Percentiles rank a stretch among this genome's conserved stretches.
phyloP scores from a whole-genome alignment of 2,113 vertebrate species.

The Poecile atricapillus region DNA sequence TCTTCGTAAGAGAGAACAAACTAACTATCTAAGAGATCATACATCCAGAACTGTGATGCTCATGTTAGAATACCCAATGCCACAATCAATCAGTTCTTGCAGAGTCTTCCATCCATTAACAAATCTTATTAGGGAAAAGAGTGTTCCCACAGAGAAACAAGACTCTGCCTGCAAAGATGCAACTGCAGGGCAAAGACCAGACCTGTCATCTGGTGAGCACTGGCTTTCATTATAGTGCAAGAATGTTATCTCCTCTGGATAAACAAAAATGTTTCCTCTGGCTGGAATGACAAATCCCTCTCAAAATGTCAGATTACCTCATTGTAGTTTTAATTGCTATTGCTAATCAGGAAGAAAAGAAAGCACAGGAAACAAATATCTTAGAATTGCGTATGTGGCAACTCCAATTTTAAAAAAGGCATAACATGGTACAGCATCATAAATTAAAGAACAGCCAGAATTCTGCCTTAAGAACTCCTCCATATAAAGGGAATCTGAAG shows the following conservation, averaged over 20 bases:
- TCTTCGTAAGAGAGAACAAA: background rate
- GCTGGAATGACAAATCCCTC: background rate
- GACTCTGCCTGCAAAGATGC: background rate
- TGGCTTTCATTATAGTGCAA: background rate
- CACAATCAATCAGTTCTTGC: background rate
- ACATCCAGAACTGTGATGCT: background rate
- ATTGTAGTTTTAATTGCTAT: slow-evolving; percentile 30
- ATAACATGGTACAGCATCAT: background rate
- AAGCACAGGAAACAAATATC: slow-evolving; percentile 15
- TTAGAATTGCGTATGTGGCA: background rate
- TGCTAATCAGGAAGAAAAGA: slow-evolving; percentile 25
- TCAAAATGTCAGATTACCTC: slow-evolving; percentile 32
- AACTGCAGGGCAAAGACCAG: background rate
- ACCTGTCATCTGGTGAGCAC: background rate
- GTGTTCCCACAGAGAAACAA: background rate
- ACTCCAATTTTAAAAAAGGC: background rate
- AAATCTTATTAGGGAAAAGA: background rate
- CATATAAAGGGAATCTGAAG: background rate
- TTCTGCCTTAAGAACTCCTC: background rate
- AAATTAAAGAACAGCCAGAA: background rate
- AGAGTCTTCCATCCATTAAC: background rate
- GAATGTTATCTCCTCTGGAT: background rate
- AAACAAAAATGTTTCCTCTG: slow-evolving; percentile 28
- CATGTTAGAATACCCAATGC: background rate
- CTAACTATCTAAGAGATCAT: background rate